Evolutionary conservation across 2,797 vertebrate genomes (phyloP).

Genomic region (Tolypeutes matacus): DNA sequence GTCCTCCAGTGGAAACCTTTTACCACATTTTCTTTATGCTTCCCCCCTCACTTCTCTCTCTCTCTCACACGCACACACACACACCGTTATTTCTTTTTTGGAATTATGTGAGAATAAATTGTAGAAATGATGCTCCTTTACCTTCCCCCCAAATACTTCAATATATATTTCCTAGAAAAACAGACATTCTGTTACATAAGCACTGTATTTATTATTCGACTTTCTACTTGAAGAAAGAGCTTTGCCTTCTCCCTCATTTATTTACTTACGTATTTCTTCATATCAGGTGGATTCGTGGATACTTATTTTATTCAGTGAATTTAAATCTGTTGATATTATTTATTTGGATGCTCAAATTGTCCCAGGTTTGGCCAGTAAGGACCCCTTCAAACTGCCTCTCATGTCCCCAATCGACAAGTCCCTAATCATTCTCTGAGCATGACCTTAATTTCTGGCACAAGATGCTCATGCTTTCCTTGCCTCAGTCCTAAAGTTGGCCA

Average conservation of each 20-base stretch:
- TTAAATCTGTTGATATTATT: constrained; percentile 52
- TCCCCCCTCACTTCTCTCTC: too few species aligned
- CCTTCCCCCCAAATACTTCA: neutral
- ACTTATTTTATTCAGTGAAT: constrained; percentile 21
- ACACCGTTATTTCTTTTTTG: neutral
- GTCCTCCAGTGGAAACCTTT: constrained; percentile 34
- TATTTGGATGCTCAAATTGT: constrained; percentile 2
- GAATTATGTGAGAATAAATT: constrained; percentile 24
- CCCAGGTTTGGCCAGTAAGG: too few species aligned
- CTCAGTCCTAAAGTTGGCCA: neutral
- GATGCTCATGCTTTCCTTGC: neutral
- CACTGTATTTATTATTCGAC: constrained; percentile 44
- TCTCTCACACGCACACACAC: neutral
- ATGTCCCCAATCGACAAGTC: neutral
- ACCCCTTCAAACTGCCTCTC: too few species aligned
- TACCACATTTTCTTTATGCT: constrained; percentile 19
- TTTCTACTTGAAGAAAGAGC: constrained; percentile 14
- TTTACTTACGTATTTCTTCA: constrained; percentile 11
- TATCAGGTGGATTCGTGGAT: neutral
- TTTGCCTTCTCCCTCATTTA: neutral
- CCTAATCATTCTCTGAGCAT: neutral
- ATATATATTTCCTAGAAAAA: neutral
- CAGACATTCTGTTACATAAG: constrained; percentile 29
- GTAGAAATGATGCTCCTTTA: neutral
- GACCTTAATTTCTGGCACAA: neutral